These are phyloP conservation scores for Bucorvus abyssinicus DNA, from an alignment of 2,797 vertebrate genomes.

Conservation along the genomic window DNA sequence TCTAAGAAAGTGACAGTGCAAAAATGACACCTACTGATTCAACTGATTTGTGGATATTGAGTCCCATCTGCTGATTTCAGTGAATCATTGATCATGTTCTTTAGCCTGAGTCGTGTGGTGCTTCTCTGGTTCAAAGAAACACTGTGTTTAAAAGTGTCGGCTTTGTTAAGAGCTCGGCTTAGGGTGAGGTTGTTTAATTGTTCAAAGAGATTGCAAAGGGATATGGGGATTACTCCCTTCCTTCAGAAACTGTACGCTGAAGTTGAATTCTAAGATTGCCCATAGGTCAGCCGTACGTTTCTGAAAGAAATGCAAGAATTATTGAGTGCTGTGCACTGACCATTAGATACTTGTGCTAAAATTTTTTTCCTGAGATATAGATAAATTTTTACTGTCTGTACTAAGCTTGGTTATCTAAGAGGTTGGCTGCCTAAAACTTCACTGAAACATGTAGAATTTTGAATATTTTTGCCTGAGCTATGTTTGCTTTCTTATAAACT, in stretches of 20 bases:
- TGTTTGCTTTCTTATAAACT: neutral
- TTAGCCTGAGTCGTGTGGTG: neutral
- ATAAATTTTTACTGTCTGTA: neutral
- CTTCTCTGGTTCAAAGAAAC: slow-evolving; percentile 13
- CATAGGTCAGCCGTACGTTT: neutral
- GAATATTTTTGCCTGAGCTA: neutral
- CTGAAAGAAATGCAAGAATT: neutral
- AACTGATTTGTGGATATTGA: slow-evolving; percentile 38
- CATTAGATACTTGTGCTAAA: neutral
- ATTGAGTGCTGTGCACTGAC: neutral
- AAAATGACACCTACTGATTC: slow-evolving; percentile 42
- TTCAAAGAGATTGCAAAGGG: neutral
- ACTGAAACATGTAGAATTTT: neutral
- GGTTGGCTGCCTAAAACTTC: neutral
- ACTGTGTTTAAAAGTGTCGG: neutral
- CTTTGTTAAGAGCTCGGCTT: neutral
- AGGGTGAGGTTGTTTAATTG: neutral
- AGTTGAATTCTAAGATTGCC: neutral
- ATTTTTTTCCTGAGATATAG: neutral
- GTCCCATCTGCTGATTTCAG: slow-evolving; percentile 24
- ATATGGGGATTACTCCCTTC: neutral
- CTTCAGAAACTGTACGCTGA: neutral
- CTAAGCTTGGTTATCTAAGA: neutral
- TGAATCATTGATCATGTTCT: slow-evolving; percentile 31
- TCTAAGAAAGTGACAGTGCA: slow-evolving; percentile 11